Percentiles rank a stretch among this genome's conserved stretches.
Conservation (phyloP, 1,140 invertebrate genomes). For the Lepidurus arcticus region DNA sequence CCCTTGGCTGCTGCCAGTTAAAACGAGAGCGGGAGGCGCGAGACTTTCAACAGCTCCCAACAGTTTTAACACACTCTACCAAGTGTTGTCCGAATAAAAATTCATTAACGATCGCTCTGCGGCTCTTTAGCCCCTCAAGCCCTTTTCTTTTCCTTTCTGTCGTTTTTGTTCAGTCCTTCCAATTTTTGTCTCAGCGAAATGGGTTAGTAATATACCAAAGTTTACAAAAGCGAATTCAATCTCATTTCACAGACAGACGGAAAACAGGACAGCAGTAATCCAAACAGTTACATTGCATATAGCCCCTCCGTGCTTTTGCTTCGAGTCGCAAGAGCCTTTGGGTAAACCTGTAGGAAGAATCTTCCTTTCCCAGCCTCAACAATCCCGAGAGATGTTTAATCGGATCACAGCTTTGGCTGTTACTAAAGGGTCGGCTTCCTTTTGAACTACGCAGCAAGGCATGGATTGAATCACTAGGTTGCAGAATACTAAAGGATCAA, state of each 20-base stretch:
- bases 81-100: background rate
- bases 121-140: background rate
- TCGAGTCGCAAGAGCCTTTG: too few relatives aligned
- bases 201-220: background rate
- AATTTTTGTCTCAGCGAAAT: background rate
- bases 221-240: too few relatives aligned
- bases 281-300: too few relatives aligned
- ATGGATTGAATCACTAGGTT: constrained; percentile 9
- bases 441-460: background rate
- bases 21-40: too few relatives aligned
- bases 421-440: constrained; percentile 2
- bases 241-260: too few relatives aligned
- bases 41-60: background rate
- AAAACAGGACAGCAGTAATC: too few relatives aligned
- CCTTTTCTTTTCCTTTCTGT: background rate
- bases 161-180: background rate
- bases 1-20: background rate
- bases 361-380: constrained; percentile 1
- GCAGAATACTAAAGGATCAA: constrained; percentile 20
- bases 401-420: constrained; percentile 20
- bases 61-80: background rate
- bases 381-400: constrained; percentile 19
- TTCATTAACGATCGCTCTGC: background rate
- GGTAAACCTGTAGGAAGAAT: background rate
- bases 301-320: too few relatives aligned